Base-by-base conservation (phyloP, 2,888 invertebrate genomes). In the Antitype chi region DNA sequence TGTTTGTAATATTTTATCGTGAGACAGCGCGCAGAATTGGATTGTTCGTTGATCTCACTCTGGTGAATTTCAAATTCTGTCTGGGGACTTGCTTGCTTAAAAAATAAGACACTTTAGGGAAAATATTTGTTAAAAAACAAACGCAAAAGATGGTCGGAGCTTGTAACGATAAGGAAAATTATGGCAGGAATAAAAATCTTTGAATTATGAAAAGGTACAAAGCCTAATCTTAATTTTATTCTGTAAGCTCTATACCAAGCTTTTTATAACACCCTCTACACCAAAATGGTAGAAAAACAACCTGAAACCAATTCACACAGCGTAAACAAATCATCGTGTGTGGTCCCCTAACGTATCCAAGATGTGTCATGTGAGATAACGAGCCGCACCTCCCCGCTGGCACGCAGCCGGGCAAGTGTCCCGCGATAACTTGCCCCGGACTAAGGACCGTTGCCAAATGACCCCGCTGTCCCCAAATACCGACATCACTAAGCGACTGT, bases 361-460 rank as follows among this genome's bases (percentile, higher is more conserved):
- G 80, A 86, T 80, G 78, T 75, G 84, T 68, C 28, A 74, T 81
- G 74, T 70, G 57, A 76, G 81, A 81, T 86, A 86, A 80, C 23
- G 74, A 73, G 72, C 83, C 79, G 74, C 80, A 70, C 70, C 77
- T 81, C 69, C 81, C 28, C 49, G 60, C 62, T 83, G 63, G 74
- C 66, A 59, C 66, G 67, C 59, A 73, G 59, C 70, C 70, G 76
- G 59, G 71, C 74, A 32, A 80, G 23, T 76, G 66, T 80, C 76
- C 66, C 78, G 73, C 53, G 80, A 85, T 85, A 84, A 78, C 78
- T 81, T 81, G 73, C 59, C 28, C 55, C 78, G 62, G 78, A 79
- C 66, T 66, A 85, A 84, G 80, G 84, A 88, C 84, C 85, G 86
- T 85, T 92, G 93, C 91, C 93, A 93, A 94, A 93, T 91, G 87